A percentile compares a stretch with the other conserved stretches of the same genome.
Evolutionary conservation across 2,888 invertebrate genomes (phyloP).

Genomic region (Ephialtes manifestator): DNA sequence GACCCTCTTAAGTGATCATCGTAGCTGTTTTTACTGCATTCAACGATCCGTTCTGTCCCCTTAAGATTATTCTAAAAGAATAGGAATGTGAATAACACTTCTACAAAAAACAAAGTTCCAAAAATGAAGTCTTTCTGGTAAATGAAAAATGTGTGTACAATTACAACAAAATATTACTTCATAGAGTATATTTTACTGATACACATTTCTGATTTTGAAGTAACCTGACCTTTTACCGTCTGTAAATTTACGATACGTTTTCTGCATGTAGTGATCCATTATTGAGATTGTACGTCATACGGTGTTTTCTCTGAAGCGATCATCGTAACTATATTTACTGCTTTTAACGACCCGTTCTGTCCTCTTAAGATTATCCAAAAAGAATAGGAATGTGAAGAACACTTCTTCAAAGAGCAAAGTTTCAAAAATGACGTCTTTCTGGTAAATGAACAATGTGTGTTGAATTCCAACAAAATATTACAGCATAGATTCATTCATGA

Average conservation of each 20-base stretch:
- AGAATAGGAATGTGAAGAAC: not conserved
- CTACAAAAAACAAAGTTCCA: not conserved
- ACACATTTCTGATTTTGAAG: not conserved
- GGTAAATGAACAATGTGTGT: not conserved
- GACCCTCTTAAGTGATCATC: not conserved
- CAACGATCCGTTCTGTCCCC: not conserved
- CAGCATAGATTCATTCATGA: too few species aligned
- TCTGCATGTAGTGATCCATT: not conserved
- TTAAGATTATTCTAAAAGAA: not conserved
- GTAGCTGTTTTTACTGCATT: not conserved
- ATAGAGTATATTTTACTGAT: too few species aligned
- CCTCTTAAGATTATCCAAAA: not conserved
- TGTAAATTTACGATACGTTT: not conserved
- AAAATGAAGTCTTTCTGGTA: not conserved
- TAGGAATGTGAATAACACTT: not conserved
- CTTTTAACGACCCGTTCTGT: not conserved
- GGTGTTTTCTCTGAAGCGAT: not conserved
- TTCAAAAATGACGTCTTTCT: not conserved
- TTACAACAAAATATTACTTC: too few species aligned
- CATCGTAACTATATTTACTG: not conserved
- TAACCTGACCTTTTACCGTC: not conserved
- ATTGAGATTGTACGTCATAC: not conserved
- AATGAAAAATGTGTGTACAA: too few species aligned
- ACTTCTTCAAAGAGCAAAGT: not conserved
- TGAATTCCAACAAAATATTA: too few species aligned